Percentiles rank a stretch among this genome's conserved stretches.
Conservation (phyloP, 2,797 vertebrate genomes). For the Rhynchonycteris naso region DNA sequence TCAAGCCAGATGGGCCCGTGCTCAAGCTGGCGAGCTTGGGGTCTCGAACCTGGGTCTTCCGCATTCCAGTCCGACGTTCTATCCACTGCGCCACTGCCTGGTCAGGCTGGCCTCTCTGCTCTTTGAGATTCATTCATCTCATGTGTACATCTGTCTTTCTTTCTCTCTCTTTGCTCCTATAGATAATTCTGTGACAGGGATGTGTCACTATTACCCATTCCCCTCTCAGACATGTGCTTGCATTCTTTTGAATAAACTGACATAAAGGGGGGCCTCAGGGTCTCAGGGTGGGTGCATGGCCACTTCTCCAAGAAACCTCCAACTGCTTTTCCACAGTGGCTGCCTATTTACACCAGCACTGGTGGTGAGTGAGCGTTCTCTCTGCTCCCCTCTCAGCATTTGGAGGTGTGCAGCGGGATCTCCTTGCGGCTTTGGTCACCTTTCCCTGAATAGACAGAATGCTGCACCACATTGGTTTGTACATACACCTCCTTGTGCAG, state of each 20-base stretch:
- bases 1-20: too few species aligned
- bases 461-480: too few species aligned
- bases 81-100: too few species aligned
- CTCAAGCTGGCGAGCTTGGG: too few species aligned
- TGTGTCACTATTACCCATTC: neutral
- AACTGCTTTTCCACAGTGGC: fast-evolving
- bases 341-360: fast-evolving
- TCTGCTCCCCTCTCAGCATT: neutral
- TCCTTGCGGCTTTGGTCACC: neutral
- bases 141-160: fast-evolving
- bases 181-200: fast-evolving
- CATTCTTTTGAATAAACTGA: neutral
- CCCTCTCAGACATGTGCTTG: neutral
- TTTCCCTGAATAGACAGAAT: too few species aligned
- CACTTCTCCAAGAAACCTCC: neutral
- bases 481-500: fast-evolving
- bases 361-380: neutral
- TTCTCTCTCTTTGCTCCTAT: neutral
- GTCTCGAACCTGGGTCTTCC: too few species aligned
- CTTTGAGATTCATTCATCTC: too few species aligned
- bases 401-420: fast-evolving
- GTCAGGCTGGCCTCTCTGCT: neutral
- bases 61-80: too few species aligned
- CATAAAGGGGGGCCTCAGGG: fast-evolving
- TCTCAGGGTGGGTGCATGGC: fast-evolving